Conservation (phyloP, 2,113 vertebrate genomes). For the Chrysemys picta region DNA sequence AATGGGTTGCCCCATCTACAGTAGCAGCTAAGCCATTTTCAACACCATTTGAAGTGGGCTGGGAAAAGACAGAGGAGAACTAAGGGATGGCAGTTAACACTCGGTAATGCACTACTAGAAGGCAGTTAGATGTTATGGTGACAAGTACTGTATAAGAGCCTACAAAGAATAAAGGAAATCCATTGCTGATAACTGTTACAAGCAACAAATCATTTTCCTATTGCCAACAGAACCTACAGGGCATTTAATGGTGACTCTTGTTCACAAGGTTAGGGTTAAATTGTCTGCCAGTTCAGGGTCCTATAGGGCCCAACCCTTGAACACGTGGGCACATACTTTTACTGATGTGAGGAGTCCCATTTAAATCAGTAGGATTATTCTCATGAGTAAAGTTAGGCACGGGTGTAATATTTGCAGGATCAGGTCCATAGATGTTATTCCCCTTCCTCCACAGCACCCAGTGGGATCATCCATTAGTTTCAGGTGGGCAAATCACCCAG, state of each 20-base stretch:
- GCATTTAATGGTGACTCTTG: background rate
- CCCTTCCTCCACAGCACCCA: background rate
- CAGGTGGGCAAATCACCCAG: background rate
- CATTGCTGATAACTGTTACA: background rate
- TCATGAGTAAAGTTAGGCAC: background rate
- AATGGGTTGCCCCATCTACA: rapidly evolving
- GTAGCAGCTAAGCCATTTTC: background rate
- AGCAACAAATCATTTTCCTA: background rate
- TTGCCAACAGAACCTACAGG: background rate
- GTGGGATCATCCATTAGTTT: background rate
- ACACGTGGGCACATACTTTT: background rate
- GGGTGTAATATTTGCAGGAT: background rate
- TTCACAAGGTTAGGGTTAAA: background rate
- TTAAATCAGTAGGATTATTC: background rate
- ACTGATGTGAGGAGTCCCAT: background rate
- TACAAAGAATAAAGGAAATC: background rate
- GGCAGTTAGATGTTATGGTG: rapidly evolving
- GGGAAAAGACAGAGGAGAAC: background rate
- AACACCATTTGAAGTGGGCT: rapidly evolving
- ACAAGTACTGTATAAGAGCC: background rate
- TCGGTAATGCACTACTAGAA: background rate
- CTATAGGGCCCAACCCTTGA: background rate
- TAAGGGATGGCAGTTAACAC: background rate
- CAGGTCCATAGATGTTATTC: background rate
- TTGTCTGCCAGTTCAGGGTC: background rate